Base-by-base conservation (phyloP, 2,797 vertebrate species). In the Cercopithecus hamlyni region DNA sequence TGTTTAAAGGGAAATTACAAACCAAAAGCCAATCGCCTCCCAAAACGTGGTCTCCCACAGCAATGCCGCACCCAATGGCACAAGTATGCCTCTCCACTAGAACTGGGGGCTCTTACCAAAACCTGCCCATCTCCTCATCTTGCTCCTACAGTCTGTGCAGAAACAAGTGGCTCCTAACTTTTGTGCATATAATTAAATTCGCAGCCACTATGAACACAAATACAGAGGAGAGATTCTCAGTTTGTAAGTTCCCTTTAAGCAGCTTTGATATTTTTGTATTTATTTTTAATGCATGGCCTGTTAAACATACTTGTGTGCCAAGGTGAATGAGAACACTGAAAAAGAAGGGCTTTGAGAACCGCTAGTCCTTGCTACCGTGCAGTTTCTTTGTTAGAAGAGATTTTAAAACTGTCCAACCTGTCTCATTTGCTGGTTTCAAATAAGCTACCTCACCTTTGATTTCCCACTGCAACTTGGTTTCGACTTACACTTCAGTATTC, bases 351-450 rank as follows among this genome's bases (percentile, higher is more conserved):
- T 94, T 97, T 95, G 98, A 97, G 98, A 97, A 97, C 95, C 88
- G 98, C 98, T 98, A 98, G 98, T 99, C 99, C 99, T 99, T 99
- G 99, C 99, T 99, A 99, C 99, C 99, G 97, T 99, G 99, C 99
- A 99, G 98, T 98, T 98, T 98, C 97, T 98, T 98, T 97, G 97
- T 98, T 72, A 96, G 96, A 97, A 97, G 88, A 97, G 90, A 96
- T 88, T 94, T 91, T 26, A 45, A 90, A 94, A 76, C 36, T 95
- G 94, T 97, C 98, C 98, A 98, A 98, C 93, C 97, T 95, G 87
- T 55, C 92, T 98, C 96, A 80, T 94, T 98, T 94, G 97, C 97
- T 93, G 98, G 96, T 97, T 96, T 98, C 97, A 95, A 98, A 98
- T 75, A 96, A 96, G 96, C 96, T 93, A 97, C 98, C 98, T 98